Base-by-base conservation (phyloP, 2,113 vertebrate genomes). In the Strigops habroptila region DNA sequence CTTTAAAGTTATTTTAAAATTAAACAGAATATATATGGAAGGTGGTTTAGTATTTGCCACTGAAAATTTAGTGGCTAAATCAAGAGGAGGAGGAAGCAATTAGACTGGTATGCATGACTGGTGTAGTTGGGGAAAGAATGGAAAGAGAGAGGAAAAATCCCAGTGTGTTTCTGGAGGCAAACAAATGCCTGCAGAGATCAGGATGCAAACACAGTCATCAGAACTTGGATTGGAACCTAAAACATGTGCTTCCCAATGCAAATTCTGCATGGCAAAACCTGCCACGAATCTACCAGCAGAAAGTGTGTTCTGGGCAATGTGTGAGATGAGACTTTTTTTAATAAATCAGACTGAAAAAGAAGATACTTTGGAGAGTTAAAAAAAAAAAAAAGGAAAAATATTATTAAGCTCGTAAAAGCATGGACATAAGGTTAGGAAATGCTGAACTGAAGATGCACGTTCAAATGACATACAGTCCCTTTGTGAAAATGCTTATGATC, bases 401-500 rank as follows among this genome's bases (percentile, higher is more conserved):
- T 10, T 46, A 15, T 17, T 35, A 53, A 88, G 44, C 30, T 91
- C 8, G 3, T 49, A 78, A 90, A 86, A 80, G 13, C 39, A 52
- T 9, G 18, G 48, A 35, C 2, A 4, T 35, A 51, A 93, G 68
- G 71, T 55, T 55, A 15, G 48, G 53, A 91, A 62, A 57, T 16
- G 37, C 37, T 62, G 4, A 70, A 84, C 3, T 35, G 51, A 78
- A 77, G 23, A 70, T 51, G n/a, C 37, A 22, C 24, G 8, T 78
- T 78, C 28, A 53, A 43, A 69, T 52, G 33, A 37, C 55, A 44
- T 14, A 25, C 15, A 69, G 71, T 65, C 28, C 68, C 71, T 91
- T 83, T 86, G 79, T 88, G 91, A 82, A 95, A 91, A 83, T 63
- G 53, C 18, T 87, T 88, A 90, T 80, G 64, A 46, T 70, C 48